phyloP scores from a whole-genome alignment of 2,113 vertebrate species.

The Oryzias curvinotus region DNA sequence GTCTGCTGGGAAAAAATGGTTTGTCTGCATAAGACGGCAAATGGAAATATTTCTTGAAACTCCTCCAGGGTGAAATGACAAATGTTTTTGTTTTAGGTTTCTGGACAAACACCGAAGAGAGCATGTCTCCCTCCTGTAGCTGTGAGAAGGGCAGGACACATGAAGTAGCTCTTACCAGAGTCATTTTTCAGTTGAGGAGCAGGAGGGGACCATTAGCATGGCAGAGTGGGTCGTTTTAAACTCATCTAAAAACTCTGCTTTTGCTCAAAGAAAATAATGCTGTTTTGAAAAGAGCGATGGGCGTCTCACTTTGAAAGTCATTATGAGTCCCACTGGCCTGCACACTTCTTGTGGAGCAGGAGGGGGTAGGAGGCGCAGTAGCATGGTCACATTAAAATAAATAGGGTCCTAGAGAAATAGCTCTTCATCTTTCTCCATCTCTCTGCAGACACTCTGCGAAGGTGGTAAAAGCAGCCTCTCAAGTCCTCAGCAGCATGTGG shows the following conservation, averaged over 20 bases:
- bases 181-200: conserved; percentile 55
- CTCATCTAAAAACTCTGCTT: conserved; percentile 47
- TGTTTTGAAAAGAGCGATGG: conserved; percentile 44
- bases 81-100: conserved; percentile 1
- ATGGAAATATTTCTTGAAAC: too few relatives aligned
- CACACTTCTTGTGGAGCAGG: conserved; percentile 16
- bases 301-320: conserved; percentile 29
- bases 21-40: not conserved
- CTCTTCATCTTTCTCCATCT: conserved; percentile 35
- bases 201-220: conserved; percentile 50
- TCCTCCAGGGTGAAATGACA: not conserved
- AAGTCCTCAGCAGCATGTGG: conserved; percentile 99
- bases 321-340: conserved; percentile 15
- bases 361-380: conserved; percentile 24
- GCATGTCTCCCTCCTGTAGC: conserved; percentile 13
- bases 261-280: conserved; percentile 33
- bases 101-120: conserved; percentile 24
- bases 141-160: conserved; percentile 21
- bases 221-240: conserved; percentile 58
- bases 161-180: conserved; percentile 31
- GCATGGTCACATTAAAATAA: conserved; percentile 19
- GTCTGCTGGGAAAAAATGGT: not conserved
- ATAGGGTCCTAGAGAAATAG: conserved; percentile 27
- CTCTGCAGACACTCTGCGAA: conserved; percentile 92
- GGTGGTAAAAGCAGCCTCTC: conserved; percentile 99